A percentile compares a stretch with the other conserved stretches of the same genome.
Evolutionary conservation across 2,888 invertebrate genomes (phyloP).

Genomic region (Nycteola revayana): DNA sequence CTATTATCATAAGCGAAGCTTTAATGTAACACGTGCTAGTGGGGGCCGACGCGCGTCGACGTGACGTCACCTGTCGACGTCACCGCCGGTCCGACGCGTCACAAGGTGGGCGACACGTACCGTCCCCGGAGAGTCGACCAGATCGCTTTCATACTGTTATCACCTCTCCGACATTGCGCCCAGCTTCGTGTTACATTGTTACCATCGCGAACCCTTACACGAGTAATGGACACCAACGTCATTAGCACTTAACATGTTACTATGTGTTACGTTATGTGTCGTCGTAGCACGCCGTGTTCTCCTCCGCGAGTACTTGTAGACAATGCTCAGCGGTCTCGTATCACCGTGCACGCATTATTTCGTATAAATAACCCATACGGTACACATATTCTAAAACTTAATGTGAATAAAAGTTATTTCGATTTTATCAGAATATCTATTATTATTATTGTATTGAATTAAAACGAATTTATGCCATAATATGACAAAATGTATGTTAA

Average conservation of each 20-base stretch:
- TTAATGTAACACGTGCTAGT: slow-evolving; percentile 67
- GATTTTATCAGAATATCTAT: slow-evolving; percentile 76
- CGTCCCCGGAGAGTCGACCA: slow-evolving; percentile 69
- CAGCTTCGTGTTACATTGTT: slow-evolving; percentile 50
- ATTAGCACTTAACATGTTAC: slow-evolving; percentile 2
- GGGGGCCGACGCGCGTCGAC: slow-evolving; percentile 39
- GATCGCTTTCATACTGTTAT: slow-evolving; percentile 55
- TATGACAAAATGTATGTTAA: slow-evolving; percentile 56
- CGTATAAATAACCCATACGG: slow-evolving; percentile 64
- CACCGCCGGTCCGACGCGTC: slow-evolving; percentile 18
- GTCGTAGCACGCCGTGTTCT: slow-evolving; percentile 16
- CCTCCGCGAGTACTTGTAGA: slow-evolving; percentile 12
- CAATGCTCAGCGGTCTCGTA: slow-evolving; percentile 61
- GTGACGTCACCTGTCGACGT: background rate
- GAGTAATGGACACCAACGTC: slow-evolving; percentile 29
- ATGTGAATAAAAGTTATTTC: slow-evolving; percentile 79
- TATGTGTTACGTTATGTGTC: slow-evolving; percentile 20
- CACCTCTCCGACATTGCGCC: slow-evolving; percentile 70
- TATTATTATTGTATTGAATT: slow-evolving; percentile 70
- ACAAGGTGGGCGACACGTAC: slow-evolving; percentile 60
- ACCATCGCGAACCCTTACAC: slow-evolving; percentile 26
- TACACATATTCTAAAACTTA: slow-evolving; percentile 79
- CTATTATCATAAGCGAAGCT: slow-evolving; percentile 70
- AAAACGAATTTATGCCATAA: slow-evolving; percentile 73
- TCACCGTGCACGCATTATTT: slow-evolving; percentile 69